phyloP scores from a whole-genome alignment of 2,888 invertebrate species.

The Carpatolechia fugitivella region DNA sequence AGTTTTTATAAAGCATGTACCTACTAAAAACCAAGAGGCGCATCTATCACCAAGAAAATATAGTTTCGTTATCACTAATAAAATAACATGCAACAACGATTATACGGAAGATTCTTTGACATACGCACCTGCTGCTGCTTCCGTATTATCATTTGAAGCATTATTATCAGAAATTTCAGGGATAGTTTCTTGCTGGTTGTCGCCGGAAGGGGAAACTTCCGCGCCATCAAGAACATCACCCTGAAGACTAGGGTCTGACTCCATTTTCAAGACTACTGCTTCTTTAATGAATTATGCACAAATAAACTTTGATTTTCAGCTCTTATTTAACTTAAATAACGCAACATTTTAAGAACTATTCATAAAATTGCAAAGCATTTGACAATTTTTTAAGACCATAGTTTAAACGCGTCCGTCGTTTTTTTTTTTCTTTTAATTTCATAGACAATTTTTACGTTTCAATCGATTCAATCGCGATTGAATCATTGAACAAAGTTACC shows the following conservation, averaged over 20 bases:
- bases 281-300: constrained; percentile 28
- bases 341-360: constrained; percentile 44
- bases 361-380: constrained; percentile 41
- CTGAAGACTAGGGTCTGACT: constrained; percentile 62
- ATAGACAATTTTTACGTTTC: constrained; percentile 6
- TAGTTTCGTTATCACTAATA: neutral
- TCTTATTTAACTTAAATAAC: constrained; percentile 31
- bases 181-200: constrained; percentile 52
- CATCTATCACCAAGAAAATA: neutral
- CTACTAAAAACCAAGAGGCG: neutral
- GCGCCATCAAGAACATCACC: constrained; percentile 70
- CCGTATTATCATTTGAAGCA: constrained; percentile 54
- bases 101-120: neutral
- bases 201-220: constrained; percentile 68
- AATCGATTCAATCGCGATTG: neutral
- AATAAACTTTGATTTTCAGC: constrained; percentile 52
- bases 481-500: no score
- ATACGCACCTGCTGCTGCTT: constrained; percentile 34
- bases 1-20: neutral
- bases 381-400: constrained; percentile 36
- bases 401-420: constrained; percentile 1
- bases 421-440: constrained; percentile 15
- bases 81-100: neutral
- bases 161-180: constrained; percentile 60
- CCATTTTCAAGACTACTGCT: constrained; percentile 47